Evolutionary conservation across 2,888 invertebrate genomes (phyloP).

Genomic region (Pterobdella sp.): DNA sequence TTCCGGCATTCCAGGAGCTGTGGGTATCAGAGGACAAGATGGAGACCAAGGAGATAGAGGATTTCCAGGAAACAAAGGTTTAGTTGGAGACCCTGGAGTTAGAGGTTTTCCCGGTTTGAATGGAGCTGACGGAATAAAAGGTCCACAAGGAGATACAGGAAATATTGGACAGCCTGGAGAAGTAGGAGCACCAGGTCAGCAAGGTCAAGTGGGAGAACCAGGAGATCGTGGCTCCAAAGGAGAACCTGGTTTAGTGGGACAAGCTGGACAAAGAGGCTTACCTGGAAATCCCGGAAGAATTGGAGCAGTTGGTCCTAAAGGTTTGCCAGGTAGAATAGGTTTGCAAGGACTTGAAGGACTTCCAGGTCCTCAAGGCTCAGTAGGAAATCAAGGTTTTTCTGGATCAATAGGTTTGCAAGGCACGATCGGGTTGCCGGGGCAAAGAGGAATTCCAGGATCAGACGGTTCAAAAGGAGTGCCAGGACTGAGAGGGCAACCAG

Average conservation of each 20-base stretch:
- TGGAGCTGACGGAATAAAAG: conserved; percentile 31
- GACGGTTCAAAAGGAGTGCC: conserved; percentile 6
- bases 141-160: conserved; percentile 33
- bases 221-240: not conserved
- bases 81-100: conserved; percentile 29
- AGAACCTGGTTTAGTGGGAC: not conserved
- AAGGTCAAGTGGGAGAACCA: not conserved
- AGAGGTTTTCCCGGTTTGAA: conserved; percentile 30
- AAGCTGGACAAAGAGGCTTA: not conserved
- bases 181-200: not conserved
- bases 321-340: not conserved
- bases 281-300: conserved; percentile 11
- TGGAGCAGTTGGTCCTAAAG: conserved; percentile 14
- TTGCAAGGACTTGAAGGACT: not conserved
- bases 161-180: conserved; percentile 12
- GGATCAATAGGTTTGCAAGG: conserved; percentile 7
- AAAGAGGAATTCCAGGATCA: conserved; percentile 3
- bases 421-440: not conserved
- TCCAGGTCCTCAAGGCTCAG: not conserved
- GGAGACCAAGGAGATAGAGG: conserved; percentile 26
- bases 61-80: conserved; percentile 32
- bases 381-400: not conserved
- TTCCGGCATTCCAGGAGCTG: conserved; percentile 26
- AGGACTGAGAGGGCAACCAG: conserved; percentile 6
- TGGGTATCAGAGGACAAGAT: conserved; percentile 25